Evolutionary conservation across 2,113 vertebrate genomes (phyloP), one percentile per base, ranked within the genome.

Genomic region (Gopherus evgoodei): DNA sequence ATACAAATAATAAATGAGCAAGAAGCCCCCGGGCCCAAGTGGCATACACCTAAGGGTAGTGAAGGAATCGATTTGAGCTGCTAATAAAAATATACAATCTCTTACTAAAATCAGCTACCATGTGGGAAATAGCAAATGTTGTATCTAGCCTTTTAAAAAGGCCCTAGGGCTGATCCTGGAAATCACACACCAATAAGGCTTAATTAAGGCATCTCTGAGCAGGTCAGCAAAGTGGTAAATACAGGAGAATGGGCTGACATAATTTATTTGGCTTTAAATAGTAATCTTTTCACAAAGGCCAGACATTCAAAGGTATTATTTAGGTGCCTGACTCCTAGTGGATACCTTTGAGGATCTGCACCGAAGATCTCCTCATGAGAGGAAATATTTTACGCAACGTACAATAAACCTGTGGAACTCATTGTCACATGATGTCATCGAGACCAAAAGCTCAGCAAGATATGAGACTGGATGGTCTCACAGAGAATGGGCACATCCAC

Each of bases 401-500:
- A 97, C 96, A 97, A 97, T 97, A 42, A 96, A 94, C 95, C 96
- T 96, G 95, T 44, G 86, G 95, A 95, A 93, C 38, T 90, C 96
- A 94, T 97, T 97, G 97, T 96, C 57, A 96, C 89, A 93, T 96
- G 97, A 95, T 95, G 0, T 85, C 90, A 90, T 9, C 87, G 93
- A 76, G 93, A 94, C 92, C 97, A 85, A 93, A 96, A 96, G 90
- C 96, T 89, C 80, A 93, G 94, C 92, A 95, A 92, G 95, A 92
- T 13, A 96, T 95, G 96, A 94, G 95, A 92, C 95, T 96, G 96
- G 96, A 50, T 65, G 2, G 95, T 96, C 52, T 93, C 95, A 96
- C 95, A 92, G 96, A 96, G 96, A 96, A 97, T 97, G 95, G 96
- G 93, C 96, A 96, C 96, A 97, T 97, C 97, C 97, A 96, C 95